Conservation (phyloP, 2,888 invertebrate genomes). For the Orchesella flavescens region DNA sequence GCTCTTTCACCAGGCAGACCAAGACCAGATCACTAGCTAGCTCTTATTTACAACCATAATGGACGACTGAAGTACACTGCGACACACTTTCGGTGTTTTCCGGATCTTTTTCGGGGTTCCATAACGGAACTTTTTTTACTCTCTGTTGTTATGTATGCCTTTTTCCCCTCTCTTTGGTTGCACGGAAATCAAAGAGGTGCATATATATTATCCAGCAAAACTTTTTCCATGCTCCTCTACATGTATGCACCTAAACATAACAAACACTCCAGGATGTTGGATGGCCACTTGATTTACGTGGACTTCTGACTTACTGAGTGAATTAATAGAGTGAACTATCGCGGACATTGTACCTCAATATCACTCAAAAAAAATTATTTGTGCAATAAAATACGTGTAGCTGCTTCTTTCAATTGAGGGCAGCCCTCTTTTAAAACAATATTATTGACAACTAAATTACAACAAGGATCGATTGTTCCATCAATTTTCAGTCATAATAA, state of each 20-base stretch:
- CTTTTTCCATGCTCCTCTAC: neutral
- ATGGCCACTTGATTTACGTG: too few species aligned
- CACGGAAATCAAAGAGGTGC: constrained; percentile 4
- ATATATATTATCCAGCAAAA: neutral
- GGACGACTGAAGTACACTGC: constrained; percentile 13
- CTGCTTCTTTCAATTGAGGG: neutral
- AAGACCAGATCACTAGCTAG: neutral
- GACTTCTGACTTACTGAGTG: too few species aligned
- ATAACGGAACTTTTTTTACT: neutral
- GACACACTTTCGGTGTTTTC: neutral
- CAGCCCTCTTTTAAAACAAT: neutral
- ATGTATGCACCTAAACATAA: too few species aligned
- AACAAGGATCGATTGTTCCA: too few species aligned
- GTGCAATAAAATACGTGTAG: neutral
- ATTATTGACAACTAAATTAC: too few species aligned
- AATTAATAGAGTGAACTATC: too few species aligned
- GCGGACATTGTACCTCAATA: too few species aligned
- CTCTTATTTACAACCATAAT: too few species aligned
- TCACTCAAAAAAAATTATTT: too few species aligned
- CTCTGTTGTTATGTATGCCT: neutral
- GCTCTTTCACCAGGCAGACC: neutral
- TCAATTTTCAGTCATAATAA: neutral
- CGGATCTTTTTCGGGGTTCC: neutral
- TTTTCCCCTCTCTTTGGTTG: neutral
- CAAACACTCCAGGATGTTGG: too few species aligned